Base-by-base conservation (phyloP, 2,797 vertebrate species). In the Cirrhinus mrigala region DNA sequence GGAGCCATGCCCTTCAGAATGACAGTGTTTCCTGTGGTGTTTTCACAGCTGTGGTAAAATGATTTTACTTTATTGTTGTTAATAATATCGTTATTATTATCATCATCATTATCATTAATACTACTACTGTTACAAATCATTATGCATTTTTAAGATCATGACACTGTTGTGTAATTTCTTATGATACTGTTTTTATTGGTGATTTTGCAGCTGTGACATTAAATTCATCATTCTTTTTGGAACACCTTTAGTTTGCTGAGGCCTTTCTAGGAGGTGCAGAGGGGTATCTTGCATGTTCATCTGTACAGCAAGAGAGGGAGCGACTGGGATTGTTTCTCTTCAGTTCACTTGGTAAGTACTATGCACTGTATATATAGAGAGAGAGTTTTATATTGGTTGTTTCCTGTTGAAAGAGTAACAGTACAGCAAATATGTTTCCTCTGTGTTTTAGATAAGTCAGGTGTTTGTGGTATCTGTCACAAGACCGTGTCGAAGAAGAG, bases 321-420 rank as follows among this genome's bases (percentile, higher is more conserved):
- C 46, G n/a, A 29, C 48, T 74, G 16, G 71, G 58, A n/a, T 2
- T 18, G 3, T 16, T 79, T 66, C n/a, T 66, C 10, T 64, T 64
- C 37, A 24, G 40, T 46, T 79, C 77, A 79, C 77, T 64, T 64
- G 77, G 77, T 64, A 79, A 79, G 77, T 79, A 16, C 56, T 16
- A 44, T 66, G 48, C 46, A 58, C 33, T 33, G 33, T 33, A 33
- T 33, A 33, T 33, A 33, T 33, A 33, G 33, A 33, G 33, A 33
- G 33, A 33, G 33, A 33, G 33, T 33, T 33, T 33, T 33, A 33
- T 33, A 33, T 33, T 33, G 33, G 33, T 33, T 33, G 33, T 33
- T 33, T 33, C 33, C 33, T 33, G 33, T 33, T 33, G 33, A 33
- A 33, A 33, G 33, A 33, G 33, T 33, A 33, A 33, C 33, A 33